A percentile compares a stretch with the other conserved stretches of the same genome.
Conservation (phyloP, 1,140 invertebrate genomes). For the Yoshiicerus persimilis region DNA sequence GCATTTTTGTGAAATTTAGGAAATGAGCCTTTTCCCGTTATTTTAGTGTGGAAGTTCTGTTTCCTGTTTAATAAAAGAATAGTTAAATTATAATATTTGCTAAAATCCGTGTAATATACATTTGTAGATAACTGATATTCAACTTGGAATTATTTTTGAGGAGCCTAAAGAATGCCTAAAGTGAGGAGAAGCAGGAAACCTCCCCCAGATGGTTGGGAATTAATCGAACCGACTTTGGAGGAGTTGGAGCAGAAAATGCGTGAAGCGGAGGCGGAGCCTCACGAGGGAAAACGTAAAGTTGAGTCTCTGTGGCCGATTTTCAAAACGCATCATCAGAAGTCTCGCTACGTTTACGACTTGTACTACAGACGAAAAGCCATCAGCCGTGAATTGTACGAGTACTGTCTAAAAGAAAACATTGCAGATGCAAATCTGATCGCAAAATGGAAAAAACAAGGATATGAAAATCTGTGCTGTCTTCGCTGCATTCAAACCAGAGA, state of each 20-base stretch:
- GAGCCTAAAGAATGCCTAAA: conserved; percentile 77
- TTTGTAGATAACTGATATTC: no score
- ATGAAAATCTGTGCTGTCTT: conserved; percentile 99
- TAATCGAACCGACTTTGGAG: conserved; percentile 97
- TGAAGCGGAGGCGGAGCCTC: conserved; percentile 97
- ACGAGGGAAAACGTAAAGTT: conserved; percentile 98
- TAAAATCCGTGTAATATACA: no score
- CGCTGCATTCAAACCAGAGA: conserved; percentile 97
- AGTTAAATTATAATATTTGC: no score
- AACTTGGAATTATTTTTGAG: no score
- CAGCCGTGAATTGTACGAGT: conserved; percentile 94
- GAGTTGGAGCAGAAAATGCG: conserved; percentile 98
- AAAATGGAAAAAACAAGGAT: conserved; percentile 99
- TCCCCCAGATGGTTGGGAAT: conserved; percentile 98
- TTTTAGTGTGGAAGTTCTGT: no score
- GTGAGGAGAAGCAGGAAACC: conserved; percentile 87
- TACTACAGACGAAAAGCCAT: conserved; percentile 97
- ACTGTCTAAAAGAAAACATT: conserved; percentile 94
- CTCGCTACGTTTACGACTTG: conserved; percentile 95
- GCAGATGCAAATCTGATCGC: conserved; percentile 97
- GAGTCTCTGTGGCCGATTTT: conserved; percentile 99
- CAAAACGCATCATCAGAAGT: conserved; percentile 98
- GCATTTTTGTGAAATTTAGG: no score
- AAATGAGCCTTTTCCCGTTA: no score
- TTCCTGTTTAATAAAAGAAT: no score